Base-by-base conservation (phyloP, 2,888 invertebrate genomes). In the Sialis lutaria region DNA sequence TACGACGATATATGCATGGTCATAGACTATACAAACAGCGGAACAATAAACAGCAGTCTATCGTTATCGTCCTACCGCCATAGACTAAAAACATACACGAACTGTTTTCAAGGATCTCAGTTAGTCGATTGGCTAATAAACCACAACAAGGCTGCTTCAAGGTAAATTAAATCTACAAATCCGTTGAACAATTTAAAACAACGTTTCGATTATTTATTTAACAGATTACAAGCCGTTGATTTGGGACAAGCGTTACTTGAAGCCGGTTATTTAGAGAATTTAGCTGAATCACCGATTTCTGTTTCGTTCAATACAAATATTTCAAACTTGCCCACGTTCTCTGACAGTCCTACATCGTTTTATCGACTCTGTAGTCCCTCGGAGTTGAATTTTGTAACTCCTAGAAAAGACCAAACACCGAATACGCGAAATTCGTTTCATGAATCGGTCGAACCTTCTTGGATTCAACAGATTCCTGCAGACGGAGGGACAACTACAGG, bases 91-190 rank as follows among this genome's bases (percentile, higher is more conserved):
- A 78, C 79, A 50, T 84, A 83, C 62, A 73, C 73, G 50, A 76
- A 77, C 44, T 86, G 87, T 53, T 82, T 88, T 65, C 70, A 82
- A 10, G 89, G 88, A 2, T 79, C 77, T 49, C 85, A 88, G 57
- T 64, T 90, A 8, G 77, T 89, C 5, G 86, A 88, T 58, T 90
- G 89, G 89, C 68, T 90, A 12, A 75, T 87, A 58, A 73, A 76
- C 45, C 82, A 85, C 56, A 82, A 84, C 50, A 79, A 78, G 59
- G 81, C 82, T 39, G 77, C 79, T 45, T 80, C 79, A 1, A 77
- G 85, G 86, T 83, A 62, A 53, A 43, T 6, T 44, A 32, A 10
- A 12, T 7, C n/a, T 35, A 35, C 22, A 4, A 22, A 22, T 22
- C 22, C 22, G 22, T 22, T 22, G 4, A 22, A 22, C 4, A 22